Conservation (phyloP, 2,797 vertebrate genomes). For the Acipenser transmontanus region DNA sequence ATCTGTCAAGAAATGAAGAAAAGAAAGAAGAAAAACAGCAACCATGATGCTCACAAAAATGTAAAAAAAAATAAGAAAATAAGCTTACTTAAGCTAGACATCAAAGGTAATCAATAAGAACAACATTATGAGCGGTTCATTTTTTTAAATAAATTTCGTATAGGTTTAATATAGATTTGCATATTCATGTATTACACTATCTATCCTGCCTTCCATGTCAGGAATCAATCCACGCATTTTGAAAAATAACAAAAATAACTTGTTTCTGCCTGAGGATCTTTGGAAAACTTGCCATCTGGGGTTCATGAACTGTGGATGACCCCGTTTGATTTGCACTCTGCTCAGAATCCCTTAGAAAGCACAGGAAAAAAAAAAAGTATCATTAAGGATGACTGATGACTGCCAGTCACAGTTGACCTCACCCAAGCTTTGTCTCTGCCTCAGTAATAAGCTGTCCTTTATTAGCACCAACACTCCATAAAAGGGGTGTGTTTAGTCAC, state of each 20-base stretch:
- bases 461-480: conserved; percentile 81
- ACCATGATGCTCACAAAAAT: too few species aligned
- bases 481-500: conserved; percentile 81
- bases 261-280: conserved; percentile 17
- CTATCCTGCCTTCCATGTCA: too few species aligned
- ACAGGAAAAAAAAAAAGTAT: conserved; percentile 68
- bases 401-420: conserved; percentile 96
- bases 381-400: conserved; percentile 99
- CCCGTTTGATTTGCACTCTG: conserved; percentile 84
- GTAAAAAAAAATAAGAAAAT: too few species aligned
- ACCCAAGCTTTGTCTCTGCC: conserved; percentile 78
- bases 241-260: conserved; percentile 10
- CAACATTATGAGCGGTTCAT: too few species aligned
- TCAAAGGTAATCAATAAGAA: too few species aligned
- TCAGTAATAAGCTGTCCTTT: conserved; percentile 79
- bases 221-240: too few species aligned
- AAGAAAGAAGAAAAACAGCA: conserved; percentile 2
- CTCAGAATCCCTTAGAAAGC: conserved; percentile 76
- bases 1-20: conserved; percentile 49
- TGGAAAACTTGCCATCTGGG: conserved; percentile 80
- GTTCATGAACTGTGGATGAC: conserved; percentile 89
- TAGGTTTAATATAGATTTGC: too few species aligned
- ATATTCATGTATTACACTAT: too few species aligned
- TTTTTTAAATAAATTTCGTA: too few species aligned
- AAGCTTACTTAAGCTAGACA: too few species aligned